Evolutionary conservation across 2,888 invertebrate species (phyloP), one percentile per base, ranked within the genome.

Genomic region (Cephus sareptanus): DNA sequence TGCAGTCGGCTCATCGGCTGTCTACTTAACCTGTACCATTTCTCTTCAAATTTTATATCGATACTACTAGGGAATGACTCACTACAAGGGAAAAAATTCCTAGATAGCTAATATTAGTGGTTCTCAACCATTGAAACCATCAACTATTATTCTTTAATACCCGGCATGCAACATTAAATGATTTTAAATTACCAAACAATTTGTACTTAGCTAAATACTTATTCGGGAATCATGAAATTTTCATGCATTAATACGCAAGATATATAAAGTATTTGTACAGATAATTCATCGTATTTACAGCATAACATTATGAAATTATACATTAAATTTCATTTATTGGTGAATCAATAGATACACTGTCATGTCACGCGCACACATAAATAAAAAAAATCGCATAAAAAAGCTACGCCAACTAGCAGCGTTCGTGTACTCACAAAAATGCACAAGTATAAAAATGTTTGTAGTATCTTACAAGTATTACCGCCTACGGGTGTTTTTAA

Each of bases 331-430:
- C 74, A 30, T 87, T 86, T 79, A 81, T 83, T 82, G 81, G 77
- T 83, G 80, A 83, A 82, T 83, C 80, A 81, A 82, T 84, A 84
- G 76, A 81, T 83, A 83, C 81, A 83, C 85, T 82, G 81, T 85
- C 78, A 83, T 80, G 74, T 84, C 85, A 88, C 86, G 80, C 79
- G 82, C 85, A 87, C 85, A 86, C 83, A 88, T 87, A 87, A 87
- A 87, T 87, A 85, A 86, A 82, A 83, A 80, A 80, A 80, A 80
- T 78, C 76, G 77, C 68, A 34, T 76, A 76, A 77, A 81, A 81
- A 85, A 82, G 76, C 81, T 82, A 83, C 76, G 79, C 69, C 79
- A 76, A 79, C 79, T 34, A 70, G 71, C 73, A 74, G 79, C 77
- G 80, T 76, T 56, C 79, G 73, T 76, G 74, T 83, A 81, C 70